Percentiles rank a stretch among this genome's conserved stretches.
Evolutionary conservation across 2,113 vertebrate genomes (phyloP).

Genomic region (Alexandromys fortis): DNA sequence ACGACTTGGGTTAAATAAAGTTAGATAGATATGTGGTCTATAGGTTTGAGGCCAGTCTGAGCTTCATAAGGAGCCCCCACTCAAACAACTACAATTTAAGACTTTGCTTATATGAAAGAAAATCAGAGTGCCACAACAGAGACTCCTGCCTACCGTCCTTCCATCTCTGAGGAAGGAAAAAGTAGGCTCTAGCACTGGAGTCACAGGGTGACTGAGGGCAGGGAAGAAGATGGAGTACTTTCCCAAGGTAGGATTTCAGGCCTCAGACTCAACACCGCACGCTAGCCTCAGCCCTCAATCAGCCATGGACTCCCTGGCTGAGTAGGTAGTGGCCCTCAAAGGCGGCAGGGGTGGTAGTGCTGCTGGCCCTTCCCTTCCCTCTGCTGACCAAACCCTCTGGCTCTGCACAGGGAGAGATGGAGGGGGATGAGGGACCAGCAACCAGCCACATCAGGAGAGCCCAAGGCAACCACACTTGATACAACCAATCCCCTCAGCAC

Average conservation of each 20-base stretch:
- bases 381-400: not conserved
- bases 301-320: not conserved
- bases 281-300: not conserved
- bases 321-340: not conserved
- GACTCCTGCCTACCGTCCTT: not conserved
- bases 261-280: not conserved
- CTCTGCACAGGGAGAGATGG: slow-evolving; percentile 1
- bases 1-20: not conserved
- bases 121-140: not conserved
- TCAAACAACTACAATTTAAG: not conserved
- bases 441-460: slow-evolving; percentile 13
- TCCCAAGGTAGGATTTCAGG: not conserved
- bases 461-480: slow-evolving; percentile 54
- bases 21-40: not conserved
- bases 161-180: not conserved
- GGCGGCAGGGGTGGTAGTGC: too few species aligned
- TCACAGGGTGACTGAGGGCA: not conserved
- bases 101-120: not conserved
- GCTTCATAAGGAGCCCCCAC: not conserved
- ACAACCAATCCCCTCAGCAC: slow-evolving; percentile 50
- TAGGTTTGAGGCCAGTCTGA: not conserved
- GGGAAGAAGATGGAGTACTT: not conserved
- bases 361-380: not conserved
- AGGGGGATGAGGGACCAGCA: not conserved
- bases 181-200: not conserved